Percentiles rank a stretch among this genome's conserved stretches.
Conservation (phyloP, 2,888 invertebrate species). For the Minunthozetes semirufus region DNA sequence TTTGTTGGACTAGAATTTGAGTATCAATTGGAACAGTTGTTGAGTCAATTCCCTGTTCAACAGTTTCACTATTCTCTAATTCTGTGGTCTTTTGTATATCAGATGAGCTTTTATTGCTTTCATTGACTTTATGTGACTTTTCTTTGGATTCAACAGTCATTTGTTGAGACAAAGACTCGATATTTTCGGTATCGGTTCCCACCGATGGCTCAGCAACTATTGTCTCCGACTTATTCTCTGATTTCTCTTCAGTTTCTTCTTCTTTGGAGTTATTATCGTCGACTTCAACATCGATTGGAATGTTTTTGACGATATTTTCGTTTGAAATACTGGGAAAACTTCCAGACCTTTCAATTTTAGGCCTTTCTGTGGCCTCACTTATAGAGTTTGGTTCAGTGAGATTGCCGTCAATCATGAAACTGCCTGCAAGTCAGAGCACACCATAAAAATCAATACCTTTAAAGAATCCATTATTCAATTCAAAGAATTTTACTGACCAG, state of each 20-base stretch:
- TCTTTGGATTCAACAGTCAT: too few species aligned
- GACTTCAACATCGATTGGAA: background rate
- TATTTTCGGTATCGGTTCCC: too few species aligned
- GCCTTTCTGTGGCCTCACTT: background rate
- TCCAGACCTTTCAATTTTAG: conserved; percentile 22
- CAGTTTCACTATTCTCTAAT: too few species aligned
- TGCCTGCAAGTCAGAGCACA: background rate
- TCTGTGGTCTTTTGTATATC: too few species aligned
- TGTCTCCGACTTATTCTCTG: background rate
- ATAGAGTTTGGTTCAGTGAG: conserved; percentile 11
- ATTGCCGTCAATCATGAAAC: conserved; percentile 34
- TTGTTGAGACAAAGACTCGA: too few species aligned
- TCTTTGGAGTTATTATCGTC: too few species aligned
- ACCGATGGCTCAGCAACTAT: conserved; percentile 13
- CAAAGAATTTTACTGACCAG: conserved; percentile 6
- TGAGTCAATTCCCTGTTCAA: too few species aligned
- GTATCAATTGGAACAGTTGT: background rate
- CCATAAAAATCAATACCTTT: background rate
- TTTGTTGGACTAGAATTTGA: background rate
- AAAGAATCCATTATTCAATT: background rate
- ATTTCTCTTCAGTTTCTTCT: background rate
- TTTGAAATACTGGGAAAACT: conserved; percentile 27
- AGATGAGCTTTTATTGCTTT: too few species aligned
- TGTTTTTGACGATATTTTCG: background rate
- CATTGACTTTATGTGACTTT: too few species aligned